Evolutionary conservation across 2,113 vertebrate genomes (phyloP).

Genomic region (Campylomormyrus tamandua): DNA sequence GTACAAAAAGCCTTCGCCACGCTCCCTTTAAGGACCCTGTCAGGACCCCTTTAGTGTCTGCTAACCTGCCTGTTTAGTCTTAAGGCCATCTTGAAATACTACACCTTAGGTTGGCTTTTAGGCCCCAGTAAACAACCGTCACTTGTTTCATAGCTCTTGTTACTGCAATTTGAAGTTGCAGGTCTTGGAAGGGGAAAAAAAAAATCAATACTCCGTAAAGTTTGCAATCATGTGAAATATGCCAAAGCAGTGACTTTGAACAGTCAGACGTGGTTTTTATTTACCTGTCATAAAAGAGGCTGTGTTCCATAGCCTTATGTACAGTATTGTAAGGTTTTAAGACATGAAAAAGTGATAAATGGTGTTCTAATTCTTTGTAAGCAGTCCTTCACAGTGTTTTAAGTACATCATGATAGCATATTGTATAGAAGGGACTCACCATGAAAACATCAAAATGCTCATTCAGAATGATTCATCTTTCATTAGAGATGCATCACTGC

Average conservation of each 20-base stretch:
- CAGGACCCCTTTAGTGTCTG: background rate
- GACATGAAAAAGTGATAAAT: background rate
- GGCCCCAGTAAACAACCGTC: slow-evolving; percentile 53
- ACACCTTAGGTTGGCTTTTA: background rate
- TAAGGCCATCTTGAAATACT: background rate
- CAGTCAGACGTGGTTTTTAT: slow-evolving; percentile 35
- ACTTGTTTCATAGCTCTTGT: slow-evolving; percentile 51
- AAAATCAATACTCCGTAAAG: slow-evolving; percentile 40
- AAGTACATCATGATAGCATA: background rate
- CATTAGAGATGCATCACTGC: background rate
- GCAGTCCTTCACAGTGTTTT: background rate
- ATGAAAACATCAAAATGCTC: background rate
- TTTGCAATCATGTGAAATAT: slow-evolving; percentile 37
- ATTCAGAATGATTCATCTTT: background rate
- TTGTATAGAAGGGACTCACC: background rate
- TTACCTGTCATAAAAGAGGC: slow-evolving; percentile 35
- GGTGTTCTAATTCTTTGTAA: background rate
- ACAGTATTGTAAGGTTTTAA: background rate
- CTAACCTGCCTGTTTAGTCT: background rate
- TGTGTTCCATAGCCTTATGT: slow-evolving; percentile 37
- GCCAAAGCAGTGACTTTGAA: slow-evolving; percentile 40
- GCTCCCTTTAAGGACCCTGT: background rate
- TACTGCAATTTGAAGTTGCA: slow-evolving; percentile 50
- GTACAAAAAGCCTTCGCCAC: background rate
- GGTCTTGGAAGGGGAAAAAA: slow-evolving; percentile 25